phyloP scores from a whole-genome alignment of 1,140 invertebrate genomes.

The Temnothorax longispinosus region DNA sequence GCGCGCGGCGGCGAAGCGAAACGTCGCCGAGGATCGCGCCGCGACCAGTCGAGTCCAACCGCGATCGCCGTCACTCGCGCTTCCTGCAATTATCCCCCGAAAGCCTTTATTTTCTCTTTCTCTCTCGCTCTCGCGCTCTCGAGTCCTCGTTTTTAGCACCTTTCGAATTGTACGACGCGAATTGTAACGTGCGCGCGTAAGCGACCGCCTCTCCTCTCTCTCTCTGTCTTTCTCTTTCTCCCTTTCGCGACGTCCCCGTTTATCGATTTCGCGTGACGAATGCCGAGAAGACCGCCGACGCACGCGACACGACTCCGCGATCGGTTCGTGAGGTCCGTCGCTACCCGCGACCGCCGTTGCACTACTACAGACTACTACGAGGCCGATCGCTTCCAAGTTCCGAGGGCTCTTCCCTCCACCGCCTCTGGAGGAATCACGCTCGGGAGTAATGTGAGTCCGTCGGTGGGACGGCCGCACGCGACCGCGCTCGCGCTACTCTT shows the following conservation, averaged over 20 bases:
- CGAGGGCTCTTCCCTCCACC: not conserved
- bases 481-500: not conserved
- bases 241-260: constrained; percentile 45
- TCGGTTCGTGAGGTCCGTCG: not conserved
- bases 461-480: not conserved
- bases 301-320: constrained; percentile 38
- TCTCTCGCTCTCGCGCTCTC: not conserved
- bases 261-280: constrained; percentile 59
- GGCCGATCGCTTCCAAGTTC: not conserved
- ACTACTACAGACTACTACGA: not conserved
- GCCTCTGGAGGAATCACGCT: not conserved
- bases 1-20: not conserved
- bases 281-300: constrained; percentile 50
- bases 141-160: constrained; percentile 41
- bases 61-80: constrained; percentile 11
- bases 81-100: constrained; percentile 27
- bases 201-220: constrained; percentile 22
- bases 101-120: not conserved
- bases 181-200: constrained; percentile 42
- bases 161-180: constrained; percentile 48
- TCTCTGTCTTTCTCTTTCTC: constrained; percentile 43
- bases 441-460: not conserved
- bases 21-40: not conserved
- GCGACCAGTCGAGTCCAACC: constrained; percentile 21
- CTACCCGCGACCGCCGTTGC: not conserved